Percentiles rank a stretch among this genome's conserved stretches.
Evolutionary conservation across 2,797 vertebrate genomes (phyloP).

Genomic region (Cheirogaleus major): DNA sequence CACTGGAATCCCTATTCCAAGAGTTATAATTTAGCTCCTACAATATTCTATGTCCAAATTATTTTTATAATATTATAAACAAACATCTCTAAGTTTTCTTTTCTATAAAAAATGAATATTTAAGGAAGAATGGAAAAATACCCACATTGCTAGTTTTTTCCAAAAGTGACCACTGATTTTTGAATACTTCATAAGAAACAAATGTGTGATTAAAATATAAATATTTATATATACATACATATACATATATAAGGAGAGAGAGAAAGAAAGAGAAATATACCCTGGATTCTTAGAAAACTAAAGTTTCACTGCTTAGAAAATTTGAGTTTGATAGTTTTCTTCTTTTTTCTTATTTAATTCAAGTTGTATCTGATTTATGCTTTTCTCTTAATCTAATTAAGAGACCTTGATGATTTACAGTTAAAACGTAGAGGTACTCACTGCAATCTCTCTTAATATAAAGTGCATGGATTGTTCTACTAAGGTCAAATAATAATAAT

Average conservation of each 20-base stretch:
- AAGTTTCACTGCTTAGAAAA: slow-evolving; percentile 14
- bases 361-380: not conserved
- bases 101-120: slow-evolving; percentile 24
- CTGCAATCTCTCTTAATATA: not conserved
- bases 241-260: not conserved
- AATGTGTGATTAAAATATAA: not conserved
- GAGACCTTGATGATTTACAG: not conserved
- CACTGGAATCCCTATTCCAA: not conserved
- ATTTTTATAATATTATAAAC: slow-evolving; percentile 40
- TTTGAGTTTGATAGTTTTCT: not conserved
- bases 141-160: not conserved
- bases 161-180: not conserved
- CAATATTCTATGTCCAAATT: slow-evolving; percentile 11
- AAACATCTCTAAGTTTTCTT: slow-evolving; percentile 24
- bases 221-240: not conserved
- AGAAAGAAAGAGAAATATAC: not conserved
- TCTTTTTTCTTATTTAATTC: slow-evolving; percentile 24
- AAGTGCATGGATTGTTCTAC: not conserved
- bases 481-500: not conserved
- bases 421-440: not conserved
- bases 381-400: slow-evolving; percentile 40
- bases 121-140: slow-evolving; percentile 33
- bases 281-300: not conserved
- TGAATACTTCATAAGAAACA: slow-evolving; percentile 8
- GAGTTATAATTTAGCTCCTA: slow-evolving; percentile 24